Conservation (phyloP, 2,797 vertebrate genomes). For the Dendrocincla tyrannina region DNA sequence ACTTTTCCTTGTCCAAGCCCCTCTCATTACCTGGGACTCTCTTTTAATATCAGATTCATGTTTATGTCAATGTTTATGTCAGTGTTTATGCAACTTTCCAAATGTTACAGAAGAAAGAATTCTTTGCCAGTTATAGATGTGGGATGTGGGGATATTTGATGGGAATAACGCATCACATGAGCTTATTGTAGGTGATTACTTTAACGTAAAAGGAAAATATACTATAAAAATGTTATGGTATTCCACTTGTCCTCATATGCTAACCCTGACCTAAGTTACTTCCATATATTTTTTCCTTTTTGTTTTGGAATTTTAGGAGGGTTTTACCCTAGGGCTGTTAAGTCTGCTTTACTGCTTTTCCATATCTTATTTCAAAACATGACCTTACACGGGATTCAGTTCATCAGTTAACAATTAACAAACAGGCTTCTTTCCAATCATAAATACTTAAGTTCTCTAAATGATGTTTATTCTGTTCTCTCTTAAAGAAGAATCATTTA, state of each 20-base stretch:
- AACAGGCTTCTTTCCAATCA: slow-evolving; percentile 11
- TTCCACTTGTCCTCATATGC: background rate
- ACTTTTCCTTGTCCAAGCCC: background rate
- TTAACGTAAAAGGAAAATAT: background rate
- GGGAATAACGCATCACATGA: background rate
- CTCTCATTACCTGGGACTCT: background rate
- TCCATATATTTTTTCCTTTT: background rate
- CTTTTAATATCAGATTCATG: background rate
- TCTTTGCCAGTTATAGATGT: background rate
- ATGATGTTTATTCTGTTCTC: background rate
- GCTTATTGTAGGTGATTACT: background rate
- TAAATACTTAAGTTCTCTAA: background rate
- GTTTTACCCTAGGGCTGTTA: background rate
- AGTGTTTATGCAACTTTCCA: background rate
- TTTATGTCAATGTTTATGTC: background rate
- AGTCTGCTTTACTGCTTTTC: background rate
- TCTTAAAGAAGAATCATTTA: background rate
- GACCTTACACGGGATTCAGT: background rate
- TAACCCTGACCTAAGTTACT: background rate
- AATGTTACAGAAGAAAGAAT: background rate
- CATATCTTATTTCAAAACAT: background rate
- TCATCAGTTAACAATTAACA: slow-evolving; percentile 10
- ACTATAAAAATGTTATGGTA: background rate
- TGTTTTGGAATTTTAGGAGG: background rate
- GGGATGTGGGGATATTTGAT: background rate